Base-by-base conservation (phyloP, 1,140 invertebrate species). In the Palaemon carinicauda region DNA sequence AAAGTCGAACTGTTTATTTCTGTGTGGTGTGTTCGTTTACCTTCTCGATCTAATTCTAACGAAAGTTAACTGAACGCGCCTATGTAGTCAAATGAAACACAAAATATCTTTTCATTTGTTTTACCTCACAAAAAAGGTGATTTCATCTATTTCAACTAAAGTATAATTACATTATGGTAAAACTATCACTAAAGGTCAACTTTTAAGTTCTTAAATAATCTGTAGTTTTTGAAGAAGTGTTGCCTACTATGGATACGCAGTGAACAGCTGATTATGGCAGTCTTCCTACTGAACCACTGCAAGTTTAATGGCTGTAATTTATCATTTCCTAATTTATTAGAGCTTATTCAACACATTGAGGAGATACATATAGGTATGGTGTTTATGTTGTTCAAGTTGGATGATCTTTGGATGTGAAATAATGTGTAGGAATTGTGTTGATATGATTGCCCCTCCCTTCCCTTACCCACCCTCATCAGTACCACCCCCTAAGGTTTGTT, bases 221-320 rank as follows among this genome's bases (percentile, higher is more conserved):
- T 60, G 60, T 41, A 19, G n/a, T 31, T 53, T 31, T 19, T 31
- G 54, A 60, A n/a, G 21, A 19, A 60, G 29, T 21, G 31, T 9
- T 41, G 7, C 19, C 56, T n/a, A 87, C 79, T 24, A 77, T 81
- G 24, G 80, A 50, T 60, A 75, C 80, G 81, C 80, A 53, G 73
- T 41, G 80, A 87, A 81, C 85, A 87, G 85, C 85, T 87, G 85
- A 87, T 88, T 80, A 96, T 96, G 96, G 95, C 96, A 92, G 95
- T 96, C 92, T 96, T 96, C 93, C 94, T 96, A 93, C 93, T 96
- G 91, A 96, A 96, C 93, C 94, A 95, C 92, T 96, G 95, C 93
- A 96, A 96, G 94, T 96, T 95, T 92, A 95, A 95, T 93, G 94
- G 94, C 92, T 96, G 96, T 93, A 95, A 95, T 90, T 93, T 96